phyloP scores from a whole-genome alignment of 2,797 vertebrate species.

The Macrochelys suwanniensis region DNA sequence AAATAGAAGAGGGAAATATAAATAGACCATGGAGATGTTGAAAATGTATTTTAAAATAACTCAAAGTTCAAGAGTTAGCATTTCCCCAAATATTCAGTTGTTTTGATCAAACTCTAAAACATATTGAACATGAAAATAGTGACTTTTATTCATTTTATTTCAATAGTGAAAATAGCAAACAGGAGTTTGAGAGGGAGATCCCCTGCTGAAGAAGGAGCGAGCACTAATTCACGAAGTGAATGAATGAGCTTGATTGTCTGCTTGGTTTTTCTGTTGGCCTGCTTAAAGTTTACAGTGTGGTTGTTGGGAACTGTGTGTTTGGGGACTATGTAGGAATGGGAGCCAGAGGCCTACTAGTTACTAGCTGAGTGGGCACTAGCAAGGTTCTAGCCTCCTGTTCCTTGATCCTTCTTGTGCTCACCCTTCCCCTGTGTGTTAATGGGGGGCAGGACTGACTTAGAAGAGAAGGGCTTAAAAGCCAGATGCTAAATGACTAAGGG shows the following conservation, averaged over 20 bases:
- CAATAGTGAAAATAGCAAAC: no score
- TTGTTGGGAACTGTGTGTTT: no score
- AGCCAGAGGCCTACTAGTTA: no score
- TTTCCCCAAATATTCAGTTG: neutral
- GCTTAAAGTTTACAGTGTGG: neutral
- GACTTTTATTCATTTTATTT: no score
- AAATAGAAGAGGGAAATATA: neutral
- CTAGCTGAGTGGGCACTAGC: no score
- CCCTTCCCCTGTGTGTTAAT: no score
- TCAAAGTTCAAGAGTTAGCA: neutral
- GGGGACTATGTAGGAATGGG: no score
- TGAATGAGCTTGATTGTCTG: neutral
- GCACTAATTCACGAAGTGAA: neutral
- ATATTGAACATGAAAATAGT: neutral
- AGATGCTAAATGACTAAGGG: no score
- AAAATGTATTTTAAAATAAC: constrained; percentile 9
- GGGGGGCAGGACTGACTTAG: no score
- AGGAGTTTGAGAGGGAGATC: neutral
- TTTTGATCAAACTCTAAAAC: neutral
- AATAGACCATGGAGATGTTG: neutral
- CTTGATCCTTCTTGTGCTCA: no score
- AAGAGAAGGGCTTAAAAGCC: no score
- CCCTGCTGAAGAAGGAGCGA: neutral
- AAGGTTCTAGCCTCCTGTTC: no score
- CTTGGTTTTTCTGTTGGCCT: neutral